Conservation (phyloP, 2,797 vertebrate genomes). For the Gouania willdenowi region DNA sequence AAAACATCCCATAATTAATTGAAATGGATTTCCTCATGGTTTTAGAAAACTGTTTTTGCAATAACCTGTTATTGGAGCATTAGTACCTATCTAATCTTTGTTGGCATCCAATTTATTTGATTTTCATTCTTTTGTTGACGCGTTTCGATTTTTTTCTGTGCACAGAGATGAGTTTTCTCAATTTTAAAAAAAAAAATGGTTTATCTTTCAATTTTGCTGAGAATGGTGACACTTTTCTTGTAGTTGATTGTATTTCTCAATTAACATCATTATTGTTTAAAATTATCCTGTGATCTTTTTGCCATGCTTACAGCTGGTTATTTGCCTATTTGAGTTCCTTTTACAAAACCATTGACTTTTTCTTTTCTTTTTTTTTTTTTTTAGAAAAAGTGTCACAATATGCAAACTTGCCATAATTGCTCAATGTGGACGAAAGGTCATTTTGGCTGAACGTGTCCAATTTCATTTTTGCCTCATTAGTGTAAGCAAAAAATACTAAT, state of each 20-base stretch:
- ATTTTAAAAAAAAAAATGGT: no score
- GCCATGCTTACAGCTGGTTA: neutral
- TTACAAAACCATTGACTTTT: conserved; percentile 6
- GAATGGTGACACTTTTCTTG: neutral
- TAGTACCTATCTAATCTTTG: no score
- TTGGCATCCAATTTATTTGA: no score
- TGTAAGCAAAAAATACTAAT: conserved; percentile 43
- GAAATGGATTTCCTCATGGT: no score
- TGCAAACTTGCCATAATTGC: neutral
- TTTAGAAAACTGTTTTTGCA: no score
- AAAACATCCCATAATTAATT: no score
- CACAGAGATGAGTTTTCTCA: no score
- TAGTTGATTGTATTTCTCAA: conserved; percentile 4
- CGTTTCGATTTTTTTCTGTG: no score
- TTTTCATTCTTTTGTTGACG: no score
- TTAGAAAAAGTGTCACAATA: conserved; percentile 3
- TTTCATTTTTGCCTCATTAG: conserved; percentile 32
- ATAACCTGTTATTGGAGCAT: no score
- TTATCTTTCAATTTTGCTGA: neutral
- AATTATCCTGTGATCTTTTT: neutral
- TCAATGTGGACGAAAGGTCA: conserved; percentile 3
- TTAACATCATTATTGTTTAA: neutral
- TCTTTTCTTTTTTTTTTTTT: no score
- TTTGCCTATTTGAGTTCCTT: neutral
- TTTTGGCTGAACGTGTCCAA: conserved; percentile 2